Evolutionary conservation across 1,140 invertebrate genomes (phyloP).

Genomic region (Branchinecta lindahli): DNA sequence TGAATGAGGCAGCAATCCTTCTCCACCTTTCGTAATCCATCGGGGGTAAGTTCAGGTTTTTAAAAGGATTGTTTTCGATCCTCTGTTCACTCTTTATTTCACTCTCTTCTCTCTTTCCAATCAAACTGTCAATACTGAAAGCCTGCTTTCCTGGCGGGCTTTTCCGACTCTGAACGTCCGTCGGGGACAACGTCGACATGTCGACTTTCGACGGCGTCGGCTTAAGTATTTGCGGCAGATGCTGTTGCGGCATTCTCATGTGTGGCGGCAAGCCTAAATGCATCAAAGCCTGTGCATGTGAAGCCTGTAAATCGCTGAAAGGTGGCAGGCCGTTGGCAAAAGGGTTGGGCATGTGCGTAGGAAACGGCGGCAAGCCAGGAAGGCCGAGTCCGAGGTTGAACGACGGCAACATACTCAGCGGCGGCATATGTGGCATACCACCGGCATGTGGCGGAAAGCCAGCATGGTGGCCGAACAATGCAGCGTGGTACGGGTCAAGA

Average conservation of each 20-base stretch:
- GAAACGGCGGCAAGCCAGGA: background rate
- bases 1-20: background rate
- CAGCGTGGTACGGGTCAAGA: constrained; percentile 28
- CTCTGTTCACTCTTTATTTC: background rate
- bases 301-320: background rate
- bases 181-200: background rate
- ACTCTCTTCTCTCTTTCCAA: constrained; percentile 16
- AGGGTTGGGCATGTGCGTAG: background rate
- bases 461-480: constrained; percentile 23
- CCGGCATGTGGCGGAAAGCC: constrained; percentile 1
- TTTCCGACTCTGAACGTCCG: background rate
- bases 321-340: background rate
- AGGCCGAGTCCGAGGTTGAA: background rate
- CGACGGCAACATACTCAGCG: background rate
- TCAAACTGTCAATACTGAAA: constrained; percentile 21
- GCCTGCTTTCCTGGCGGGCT: constrained; percentile 13
- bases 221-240: background rate
- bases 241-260: background rate
- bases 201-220: background rate
- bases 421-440: background rate
- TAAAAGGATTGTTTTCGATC: background rate
- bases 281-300: background rate
- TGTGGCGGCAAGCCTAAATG: background rate
- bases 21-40: background rate
- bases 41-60: background rate